phyloP scores from a whole-genome alignment of 2,888 invertebrate species.

The Brenthis daphne region DNA sequence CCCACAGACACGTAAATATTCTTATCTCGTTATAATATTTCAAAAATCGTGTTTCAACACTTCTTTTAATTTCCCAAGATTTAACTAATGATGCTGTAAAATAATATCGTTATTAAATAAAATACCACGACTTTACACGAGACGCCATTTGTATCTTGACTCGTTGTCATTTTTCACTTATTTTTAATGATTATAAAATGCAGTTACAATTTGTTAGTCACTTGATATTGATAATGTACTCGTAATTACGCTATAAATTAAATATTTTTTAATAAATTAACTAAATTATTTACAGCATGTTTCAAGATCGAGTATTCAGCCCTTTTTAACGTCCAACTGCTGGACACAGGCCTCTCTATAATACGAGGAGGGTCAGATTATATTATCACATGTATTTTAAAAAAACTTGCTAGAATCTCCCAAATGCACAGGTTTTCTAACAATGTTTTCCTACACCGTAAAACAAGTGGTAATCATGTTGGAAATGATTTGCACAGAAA shows the following conservation, averaged over 20 bases:
- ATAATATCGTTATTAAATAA: conserved; percentile 10
- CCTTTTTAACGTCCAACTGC: too few relatives aligned
- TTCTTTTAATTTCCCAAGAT: conserved; percentile 4
- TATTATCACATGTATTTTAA: too few relatives aligned
- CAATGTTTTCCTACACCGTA: too few relatives aligned
- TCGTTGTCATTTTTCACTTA: conserved; percentile 8
- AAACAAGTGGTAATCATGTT: too few relatives aligned
- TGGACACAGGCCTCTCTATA: too few relatives aligned
- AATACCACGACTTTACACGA: neutral
- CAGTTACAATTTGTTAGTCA: conserved; percentile 1
- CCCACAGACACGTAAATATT: conserved; percentile 35
- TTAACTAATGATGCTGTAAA: conserved; percentile 6
- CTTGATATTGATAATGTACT: conserved; percentile 8
- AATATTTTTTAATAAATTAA: too few relatives aligned
- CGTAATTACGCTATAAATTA: neutral
- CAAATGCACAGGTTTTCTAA: too few relatives aligned
- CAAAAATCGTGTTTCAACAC: conserved; percentile 18
- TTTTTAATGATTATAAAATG: conserved; percentile 14
- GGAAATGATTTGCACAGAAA: too few relatives aligned
- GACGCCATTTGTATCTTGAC: conserved; percentile 5
- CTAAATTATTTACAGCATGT: too few relatives aligned
- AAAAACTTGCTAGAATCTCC: too few relatives aligned
- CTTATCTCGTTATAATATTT: conserved; percentile 25
- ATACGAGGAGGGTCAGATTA: too few relatives aligned
- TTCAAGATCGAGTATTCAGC: too few relatives aligned